Conservation (phyloP, 2,797 vertebrate species). For the Telmatherina bonti region DNA sequence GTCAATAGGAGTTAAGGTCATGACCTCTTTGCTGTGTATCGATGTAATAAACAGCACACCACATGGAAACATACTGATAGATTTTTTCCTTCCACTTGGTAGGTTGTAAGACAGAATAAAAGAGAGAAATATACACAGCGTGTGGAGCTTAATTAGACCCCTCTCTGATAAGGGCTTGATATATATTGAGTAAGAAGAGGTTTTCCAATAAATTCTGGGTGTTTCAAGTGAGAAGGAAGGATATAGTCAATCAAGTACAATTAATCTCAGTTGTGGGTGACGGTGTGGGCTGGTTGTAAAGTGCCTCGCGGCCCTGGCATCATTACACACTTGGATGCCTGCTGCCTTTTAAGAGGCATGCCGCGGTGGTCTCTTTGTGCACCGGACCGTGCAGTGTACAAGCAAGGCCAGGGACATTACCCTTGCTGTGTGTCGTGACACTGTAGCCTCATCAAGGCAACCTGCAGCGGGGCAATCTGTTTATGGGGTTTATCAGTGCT, state of each 20-base stretch:
- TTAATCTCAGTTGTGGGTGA: constrained; percentile 78
- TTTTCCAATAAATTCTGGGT: constrained; percentile 68
- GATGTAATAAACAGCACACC: constrained; percentile 11
- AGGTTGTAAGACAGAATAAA: constrained; percentile 15
- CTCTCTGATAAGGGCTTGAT: constrained; percentile 66
- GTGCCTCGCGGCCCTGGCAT: constrained; percentile 63
- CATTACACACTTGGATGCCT: constrained; percentile 74
- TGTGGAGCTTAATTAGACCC: constrained; percentile 69
- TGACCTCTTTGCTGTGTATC: background rate
- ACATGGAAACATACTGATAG: constrained; percentile 32
- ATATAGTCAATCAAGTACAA: constrained; percentile 81
- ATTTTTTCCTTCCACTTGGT: constrained; percentile 28
- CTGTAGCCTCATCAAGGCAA: constrained; percentile 63
- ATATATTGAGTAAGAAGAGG: constrained; percentile 67
- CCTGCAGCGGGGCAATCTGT: constrained; percentile 70
- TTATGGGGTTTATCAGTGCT: constrained; percentile 43
- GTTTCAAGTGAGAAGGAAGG: constrained; percentile 63
- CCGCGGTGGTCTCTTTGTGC: constrained; percentile 76
- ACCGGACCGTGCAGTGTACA: constrained; percentile 72
- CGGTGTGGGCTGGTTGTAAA: constrained; percentile 72
- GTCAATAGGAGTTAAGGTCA: background rate
- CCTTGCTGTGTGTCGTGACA: constrained; percentile 72
- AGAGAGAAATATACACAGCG: constrained; percentile 37
- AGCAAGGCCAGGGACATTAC: constrained; percentile 78
- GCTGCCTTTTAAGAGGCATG: constrained; percentile 70